Percentiles rank a stretch among this genome's conserved stretches.
phyloP scores from a whole-genome alignment of 2,113 vertebrate genomes.

The Notechis scutatus region DNA sequence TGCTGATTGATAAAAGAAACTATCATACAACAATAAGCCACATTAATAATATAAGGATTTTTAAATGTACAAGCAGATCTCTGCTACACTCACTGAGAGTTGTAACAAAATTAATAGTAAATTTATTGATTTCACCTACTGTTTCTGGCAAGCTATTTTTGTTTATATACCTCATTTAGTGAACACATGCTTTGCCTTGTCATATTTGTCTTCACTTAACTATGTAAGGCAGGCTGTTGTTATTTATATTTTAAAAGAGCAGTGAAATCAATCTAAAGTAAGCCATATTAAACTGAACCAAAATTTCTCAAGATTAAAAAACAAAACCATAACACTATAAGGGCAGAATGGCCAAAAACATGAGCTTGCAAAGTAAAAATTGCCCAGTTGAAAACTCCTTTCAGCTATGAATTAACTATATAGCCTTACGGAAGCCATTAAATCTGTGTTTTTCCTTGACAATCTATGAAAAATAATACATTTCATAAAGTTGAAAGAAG shows the following conservation, averaged over 20 bases:
- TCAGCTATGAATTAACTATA: not conserved
- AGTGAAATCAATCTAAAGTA: not conserved
- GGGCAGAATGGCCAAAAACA: not conserved
- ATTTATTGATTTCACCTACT: not conserved
- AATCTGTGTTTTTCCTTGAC: not conserved
- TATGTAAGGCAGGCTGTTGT: not conserved
- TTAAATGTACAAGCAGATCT: not conserved
- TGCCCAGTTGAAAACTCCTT: not conserved
- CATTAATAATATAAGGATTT: not conserved
- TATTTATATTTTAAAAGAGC: not conserved
- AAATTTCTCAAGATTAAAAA: not conserved
- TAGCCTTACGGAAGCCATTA: not conserved
- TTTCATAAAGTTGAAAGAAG: not conserved
- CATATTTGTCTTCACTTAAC: not conserved
- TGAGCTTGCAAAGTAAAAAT: not conserved
- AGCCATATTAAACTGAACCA: not conserved
- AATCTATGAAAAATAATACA: not conserved
- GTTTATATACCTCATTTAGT: not conserved
- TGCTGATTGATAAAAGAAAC: not conserved
- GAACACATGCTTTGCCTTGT: not conserved
- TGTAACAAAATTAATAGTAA: not conserved
- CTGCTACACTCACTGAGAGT: not conserved
- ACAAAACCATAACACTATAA: not conserved
- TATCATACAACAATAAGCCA: not conserved
- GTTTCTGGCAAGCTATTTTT: not conserved